Percentiles rank a stretch among this genome's conserved stretches.
Conservation (phyloP, 2,888 invertebrate species). For the Ormyrus thymus region DNA sequence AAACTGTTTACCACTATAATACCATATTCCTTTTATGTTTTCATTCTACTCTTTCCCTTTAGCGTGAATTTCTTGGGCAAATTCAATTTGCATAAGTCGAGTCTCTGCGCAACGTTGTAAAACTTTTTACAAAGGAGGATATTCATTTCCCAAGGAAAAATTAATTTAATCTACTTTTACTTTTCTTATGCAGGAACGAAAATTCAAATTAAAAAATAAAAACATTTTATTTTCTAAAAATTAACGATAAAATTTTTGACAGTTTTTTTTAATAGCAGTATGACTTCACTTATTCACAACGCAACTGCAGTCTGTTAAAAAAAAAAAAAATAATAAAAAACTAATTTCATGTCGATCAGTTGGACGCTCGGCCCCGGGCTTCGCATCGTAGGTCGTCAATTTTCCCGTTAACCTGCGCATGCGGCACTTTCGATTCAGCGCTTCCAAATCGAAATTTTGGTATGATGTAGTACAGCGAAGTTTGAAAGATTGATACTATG, state of each 20-base stretch:
- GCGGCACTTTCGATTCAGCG: background rate
- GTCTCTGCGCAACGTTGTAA: background rate
- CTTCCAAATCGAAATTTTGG: constrained; percentile 7
- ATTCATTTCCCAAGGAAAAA: too few relatives aligned
- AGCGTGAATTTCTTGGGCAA: background rate
- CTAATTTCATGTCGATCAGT: constrained; percentile 25
- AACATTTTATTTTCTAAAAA: too few relatives aligned
- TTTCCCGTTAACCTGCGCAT: constrained; percentile 1
- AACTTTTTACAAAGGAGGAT: background rate
- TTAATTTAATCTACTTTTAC: too few relatives aligned
- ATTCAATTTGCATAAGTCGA: constrained; percentile 9
- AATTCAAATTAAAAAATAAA: too few relatives aligned
- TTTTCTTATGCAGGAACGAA: too few relatives aligned
- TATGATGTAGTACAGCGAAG: too few relatives aligned
- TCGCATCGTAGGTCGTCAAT: constrained; percentile 13
- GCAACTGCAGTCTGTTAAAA: background rate
- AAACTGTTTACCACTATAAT: too few relatives aligned
- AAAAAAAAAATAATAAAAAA: background rate
- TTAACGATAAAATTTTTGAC: too few relatives aligned
- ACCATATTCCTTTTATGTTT: too few relatives aligned
- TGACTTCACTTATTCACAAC: background rate
- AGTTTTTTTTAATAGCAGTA: too few relatives aligned
- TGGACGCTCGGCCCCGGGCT: background rate
- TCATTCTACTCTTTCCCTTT: too few relatives aligned
- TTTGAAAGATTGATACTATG: too few relatives aligned